Base-by-base conservation (phyloP, 2,113 vertebrate species). In the Felis chaus region DNA sequence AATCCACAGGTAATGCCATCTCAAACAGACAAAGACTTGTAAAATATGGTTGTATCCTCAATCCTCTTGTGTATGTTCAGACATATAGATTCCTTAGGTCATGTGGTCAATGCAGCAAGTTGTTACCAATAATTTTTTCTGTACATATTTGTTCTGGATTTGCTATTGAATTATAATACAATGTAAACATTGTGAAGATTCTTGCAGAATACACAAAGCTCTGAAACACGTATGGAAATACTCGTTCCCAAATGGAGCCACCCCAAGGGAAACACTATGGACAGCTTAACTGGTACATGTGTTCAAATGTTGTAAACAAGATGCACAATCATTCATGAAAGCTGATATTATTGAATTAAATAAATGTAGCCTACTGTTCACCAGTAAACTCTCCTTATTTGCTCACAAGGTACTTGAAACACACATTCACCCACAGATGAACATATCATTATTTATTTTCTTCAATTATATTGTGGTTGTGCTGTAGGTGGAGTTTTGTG, bases 361-460 rank as follows among this genome's bases (percentile, higher is more conserved):
- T 82, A 65, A 53, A 83, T 81, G 74, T 39, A 79, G 45, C 45
- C 66, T 81, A 80, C 53, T 57, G 29, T 25, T 89, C 7, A 71
- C 74, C 39, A 74, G 45, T 74, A 95, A 92, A 91, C 74, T 48
- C 23, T 57, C 21, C 41, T 57, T 39, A 63, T 95, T 92, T 89
- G 73, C 14, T 66, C 29, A 87, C 45, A 90, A 80, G 53, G 31
- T 41, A n/a, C 82, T 84, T 89, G 78, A 89, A 94, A 90, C 50
- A 71, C 39, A 92, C 57, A 83, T 71, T 71, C 57, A 92, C 41
- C 55, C 65, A 93, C 16, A 53, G 45, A 88, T 36, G 16, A 79
- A 88, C 15, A 74, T 48, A 82, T 41, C 33, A 88, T 83, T 83
- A 95, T 90, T 93, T 78, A 93, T 93, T 95, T 94, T 92, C 91